Base-by-base conservation (phyloP, 2,888 invertebrate species). In the Ferrisia virgata region DNA sequence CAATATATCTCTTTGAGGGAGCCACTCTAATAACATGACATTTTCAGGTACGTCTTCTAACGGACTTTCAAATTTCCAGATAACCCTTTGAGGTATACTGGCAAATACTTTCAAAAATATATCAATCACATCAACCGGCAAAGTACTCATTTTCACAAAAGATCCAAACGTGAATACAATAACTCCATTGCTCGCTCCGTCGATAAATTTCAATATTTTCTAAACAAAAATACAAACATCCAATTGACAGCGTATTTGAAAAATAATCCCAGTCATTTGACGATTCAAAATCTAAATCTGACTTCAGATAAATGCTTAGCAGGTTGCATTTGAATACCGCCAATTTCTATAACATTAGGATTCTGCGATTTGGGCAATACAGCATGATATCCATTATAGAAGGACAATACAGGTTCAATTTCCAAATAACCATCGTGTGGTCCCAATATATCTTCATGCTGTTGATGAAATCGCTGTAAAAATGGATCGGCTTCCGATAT, bases 1-100 rank as follows among this genome's bases (percentile, higher is more conserved):
- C 28, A 80, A 33, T 53, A 80, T 80, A 47, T 80, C 80, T 15
- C 43, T 40, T 28, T 80, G 80, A 1, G 80, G 80, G 5, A 80
- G 43, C 80, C 80, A 80, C 15, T 53, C 33, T 22, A 28, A 25
- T 80, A 47, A n/a, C 53, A 80, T 47, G 2, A 80, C 47, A 28
- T 80, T 80, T 11, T 18, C 22, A 18, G 80, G 33, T 43, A 53
- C 18, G 15, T 80, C 53, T 43, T 43, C 80, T n/a, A 80, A 15
- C 4, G 47, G 47, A 9, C 28, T n/a, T 47, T 43, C 43, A n/a
- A 31, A 53, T 53, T 80, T 80, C 43, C 80, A 80, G 13, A 80
- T 80, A 18, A 80, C 80, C 18, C 80, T 43, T 43, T 80, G 80
- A n/a, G 80, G 80, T 47, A 80, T 80, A 2, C 9, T 33, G 2